Conservation (phyloP, 2,797 vertebrate genomes). For the Xenops minutus region DNA sequence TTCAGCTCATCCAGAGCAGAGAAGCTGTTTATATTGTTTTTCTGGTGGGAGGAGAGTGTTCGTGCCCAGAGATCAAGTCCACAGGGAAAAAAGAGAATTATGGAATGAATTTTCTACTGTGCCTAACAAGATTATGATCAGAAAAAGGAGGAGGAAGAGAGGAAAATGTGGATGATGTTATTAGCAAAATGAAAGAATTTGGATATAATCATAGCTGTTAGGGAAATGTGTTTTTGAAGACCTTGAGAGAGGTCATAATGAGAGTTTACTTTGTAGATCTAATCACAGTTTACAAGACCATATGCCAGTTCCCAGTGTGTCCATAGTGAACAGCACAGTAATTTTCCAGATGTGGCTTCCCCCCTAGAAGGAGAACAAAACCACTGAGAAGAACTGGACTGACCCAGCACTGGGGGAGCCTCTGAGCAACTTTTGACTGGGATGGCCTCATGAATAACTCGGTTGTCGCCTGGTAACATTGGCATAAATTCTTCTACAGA, state of each 20-base stretch:
- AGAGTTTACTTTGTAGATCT: conserved; percentile 36
- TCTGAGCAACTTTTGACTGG: background rate
- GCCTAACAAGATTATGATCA: background rate
- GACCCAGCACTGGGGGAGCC: background rate
- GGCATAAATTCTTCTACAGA: background rate
- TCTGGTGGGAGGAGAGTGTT: background rate
- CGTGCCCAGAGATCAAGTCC: background rate
- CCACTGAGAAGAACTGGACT: background rate
- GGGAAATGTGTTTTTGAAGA: conserved; percentile 42
- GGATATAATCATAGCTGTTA: conserved; percentile 5
- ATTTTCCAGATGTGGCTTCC: conserved; percentile 26
- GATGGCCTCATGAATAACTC: background rate
- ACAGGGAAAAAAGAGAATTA: background rate
- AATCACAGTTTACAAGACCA: conserved; percentile 35
- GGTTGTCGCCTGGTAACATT: background rate
- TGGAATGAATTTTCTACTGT: background rate
- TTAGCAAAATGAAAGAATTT: conserved; percentile 20
- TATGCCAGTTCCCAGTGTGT: background rate
- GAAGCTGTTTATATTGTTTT: background rate
- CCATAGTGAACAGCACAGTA: background rate
- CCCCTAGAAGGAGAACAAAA: background rate
- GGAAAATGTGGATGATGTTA: background rate
- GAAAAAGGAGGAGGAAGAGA: background rate
- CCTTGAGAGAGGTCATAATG: conserved; percentile 15
- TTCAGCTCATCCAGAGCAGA: background rate